Evolutionary conservation across 2,113 vertebrate genomes (phyloP), one percentile per base, ranked within the genome.

Genomic region (Albula glossodonta): DNA sequence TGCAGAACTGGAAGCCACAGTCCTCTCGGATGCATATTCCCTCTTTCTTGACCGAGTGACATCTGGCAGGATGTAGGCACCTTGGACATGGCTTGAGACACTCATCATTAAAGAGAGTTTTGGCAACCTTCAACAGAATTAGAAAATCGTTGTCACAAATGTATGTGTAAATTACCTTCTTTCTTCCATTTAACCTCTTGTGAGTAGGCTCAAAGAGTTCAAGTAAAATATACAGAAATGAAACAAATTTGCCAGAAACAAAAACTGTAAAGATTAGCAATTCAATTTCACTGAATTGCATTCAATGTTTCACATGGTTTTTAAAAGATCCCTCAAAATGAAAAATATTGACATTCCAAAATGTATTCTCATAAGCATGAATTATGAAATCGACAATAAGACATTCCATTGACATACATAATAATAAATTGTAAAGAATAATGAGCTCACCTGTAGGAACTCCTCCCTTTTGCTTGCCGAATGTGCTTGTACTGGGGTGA

Each of bases 1-100:
- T 96, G 90, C 98, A 99, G 89, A 99, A 99, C 91, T 95, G 95
- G 94, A 97, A 99, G 0, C 94, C 94, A 87, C 98, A 99, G 84
- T 96, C 93, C 0, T 91, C 92, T 86, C 94, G 94, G 93, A 96
- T 98, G 88, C 98, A 99, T 12, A 97, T 87, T 1, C 97, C 98
- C 83, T 97, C 91, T 85, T 94, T 95, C 89, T 97, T 98, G 85
- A 97, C 93, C 0, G 95, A 90, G 57, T 97, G 96, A 89, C 97
- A 99, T 86, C 96, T 97, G 7, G 98, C 98, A 13, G 98, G 98
- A 85, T 95, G 96, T 81, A 97, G 95, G 92, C 98, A 99, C 80
- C 94, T 93, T 2, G 98, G 98, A 80, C 98, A 99, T 2, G 97
- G 94, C 92, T 96, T 98, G 87, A 99, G 93, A 84, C 95, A 97